Evolutionary conservation across 2,113 vertebrate species (phyloP).

Genomic region (Gnathonemus echidnorhynchus): DNA sequence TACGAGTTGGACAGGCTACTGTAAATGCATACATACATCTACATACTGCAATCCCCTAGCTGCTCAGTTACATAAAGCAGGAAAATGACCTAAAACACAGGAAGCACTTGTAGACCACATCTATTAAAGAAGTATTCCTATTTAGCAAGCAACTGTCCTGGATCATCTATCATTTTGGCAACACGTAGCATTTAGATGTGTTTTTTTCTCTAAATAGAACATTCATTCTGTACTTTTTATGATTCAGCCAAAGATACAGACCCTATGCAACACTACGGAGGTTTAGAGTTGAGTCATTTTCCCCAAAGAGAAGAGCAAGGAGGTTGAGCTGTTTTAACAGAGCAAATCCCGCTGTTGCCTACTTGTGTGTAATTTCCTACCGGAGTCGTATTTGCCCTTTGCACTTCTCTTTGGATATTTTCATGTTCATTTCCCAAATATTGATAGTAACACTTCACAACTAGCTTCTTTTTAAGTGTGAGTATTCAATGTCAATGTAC

Average conservation of each 20-base stretch:
- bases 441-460: not conserved
- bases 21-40: conserved; percentile 8
- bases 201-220: not conserved
- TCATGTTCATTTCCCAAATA: not conserved
- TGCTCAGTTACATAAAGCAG: conserved; percentile 12
- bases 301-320: not conserved
- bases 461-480: not conserved
- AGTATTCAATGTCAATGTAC: not conserved
- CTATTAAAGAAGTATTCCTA: not conserved
- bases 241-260: not conserved
- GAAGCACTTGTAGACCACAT: not conserved
- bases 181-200: not conserved
- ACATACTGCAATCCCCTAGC: not conserved
- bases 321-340: not conserved
- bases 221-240: not conserved
- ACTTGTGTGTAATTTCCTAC: not conserved
- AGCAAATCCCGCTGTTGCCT: not conserved
- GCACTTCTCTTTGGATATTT: not conserved
- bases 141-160: not conserved
- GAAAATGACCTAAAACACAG: not conserved
- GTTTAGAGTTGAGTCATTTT: not conserved
- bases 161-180: not conserved
- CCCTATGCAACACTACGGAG: not conserved
- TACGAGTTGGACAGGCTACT: not conserved
- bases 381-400: not conserved